Evolutionary conservation across 2,113 vertebrate species (phyloP), one percentile per base, ranked within the genome.

Genomic region (Lonchura striata): DNA sequence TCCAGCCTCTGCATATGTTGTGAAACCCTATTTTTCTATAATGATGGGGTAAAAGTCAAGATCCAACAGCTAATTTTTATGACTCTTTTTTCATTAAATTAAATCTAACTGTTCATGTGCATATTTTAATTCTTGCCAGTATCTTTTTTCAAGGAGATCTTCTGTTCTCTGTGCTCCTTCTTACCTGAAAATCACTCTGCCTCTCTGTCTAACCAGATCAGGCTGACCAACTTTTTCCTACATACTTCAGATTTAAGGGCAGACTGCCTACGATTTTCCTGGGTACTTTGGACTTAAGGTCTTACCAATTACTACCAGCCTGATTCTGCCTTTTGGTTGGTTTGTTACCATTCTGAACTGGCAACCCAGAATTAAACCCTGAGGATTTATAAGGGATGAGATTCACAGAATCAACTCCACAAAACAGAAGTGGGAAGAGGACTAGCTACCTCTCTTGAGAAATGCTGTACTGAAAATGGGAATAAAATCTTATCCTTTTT

Each of bases 171-270:
- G 7, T 44, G 13, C 2, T 13, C 9, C 9, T 74, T 86, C 41
- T 74, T 47, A 59, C 11, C 39, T 23, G 18, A 31, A 13, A 53
- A 25, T n/a, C 10, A 23, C 15, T 13, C 30, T 44, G 37, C 37
- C 35, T 53, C 21, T 21, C 42, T 77, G 28, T 50, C 80, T 37
- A 28, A 10, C 7, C 9, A 52, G 7, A 37, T 47, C 18, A 50
- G 11, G 11, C 17, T 83, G 63, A 24, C 13, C 28, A 53, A 7
- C 3, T 13, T 63, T 65, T 77, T 59, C 25, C 25, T 21, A 23
- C 11, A 1, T 44, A 27, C 1, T 1, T 72, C 47, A 66, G 11
- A n/a, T 7, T 13, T 23, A n/a, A 35, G 12, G 20, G 9, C 15
- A 59, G 21, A 33, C 14, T 18, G 14, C 31, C 37, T 9, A 4